Evolutionary conservation across 2,888 invertebrate species (phyloP), one percentile per base, ranked within the genome.

Genomic region (Thecophora atra): DNA sequence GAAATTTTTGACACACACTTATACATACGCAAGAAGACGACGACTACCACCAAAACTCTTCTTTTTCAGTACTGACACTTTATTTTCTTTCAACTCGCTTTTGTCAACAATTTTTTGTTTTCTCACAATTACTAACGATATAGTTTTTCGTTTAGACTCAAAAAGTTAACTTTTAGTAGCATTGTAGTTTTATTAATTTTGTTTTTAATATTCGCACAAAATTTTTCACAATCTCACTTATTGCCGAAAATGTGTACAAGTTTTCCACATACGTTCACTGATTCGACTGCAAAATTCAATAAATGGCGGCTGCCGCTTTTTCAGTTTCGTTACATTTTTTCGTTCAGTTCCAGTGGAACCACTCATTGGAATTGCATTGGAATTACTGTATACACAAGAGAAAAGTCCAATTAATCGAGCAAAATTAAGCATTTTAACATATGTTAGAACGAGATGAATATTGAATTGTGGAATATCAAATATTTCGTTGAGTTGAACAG

Each of bases 241-340:
- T 42, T 66, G 66, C 71, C 73, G 76, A 77, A 78, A 76, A 76
- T 77, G 75, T 79, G 76, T 81, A 81, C 80, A 80, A 81, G 79
- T 76, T 81, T 81, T 77, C 76, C 77, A 78, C 74, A 73, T 76
- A 75, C 73, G 72, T 74, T 75, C 74, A 68, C 72, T 76, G 54
- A 72, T 70, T 71, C 76, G 76, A 76, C 76, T 73, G 68, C 62
- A 76, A 76, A 77, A 78, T 75, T 77, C 77, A 77, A 78, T 76
- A 74, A 74, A 76, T 74, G 75, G 76, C 74, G 73, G 74, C 76
- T 62, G 69, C 70, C 44, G 54, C 60, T 60, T 42, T 63, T 67
- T 58, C n/a, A 62, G 72, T 70, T 73, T 75, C 76, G 76, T 76
- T 74, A 28, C 70, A 56, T 74, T 64, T 68, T 5, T 64, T 52